Percentiles rank a stretch among this genome's conserved stretches.
Conservation (phyloP, 2,113 vertebrate genomes). For the Panthera tigris region DNA sequence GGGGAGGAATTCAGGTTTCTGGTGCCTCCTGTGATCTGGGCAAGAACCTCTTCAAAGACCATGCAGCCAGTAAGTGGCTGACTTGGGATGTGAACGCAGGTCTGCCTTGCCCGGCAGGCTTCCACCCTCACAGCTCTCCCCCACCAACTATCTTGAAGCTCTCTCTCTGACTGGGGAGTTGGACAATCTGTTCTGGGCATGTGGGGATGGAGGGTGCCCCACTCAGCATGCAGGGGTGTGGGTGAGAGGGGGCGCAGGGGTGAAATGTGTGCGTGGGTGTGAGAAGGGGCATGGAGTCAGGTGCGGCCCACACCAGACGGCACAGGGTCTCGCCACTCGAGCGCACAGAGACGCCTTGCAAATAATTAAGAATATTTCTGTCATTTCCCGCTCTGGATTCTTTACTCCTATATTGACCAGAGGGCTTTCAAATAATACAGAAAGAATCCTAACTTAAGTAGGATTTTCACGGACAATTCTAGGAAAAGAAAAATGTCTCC, state of each 20-base stretch:
- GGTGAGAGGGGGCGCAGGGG: too few relatives aligned
- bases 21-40: neutral
- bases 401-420: neutral
- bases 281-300: neutral
- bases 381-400: neutral
- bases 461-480: neutral
- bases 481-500: neutral
- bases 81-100: neutral
- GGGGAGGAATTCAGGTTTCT: neutral
- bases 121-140: neutral
- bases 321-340: neutral
- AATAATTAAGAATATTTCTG: neutral
- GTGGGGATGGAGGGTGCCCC: fast-evolving
- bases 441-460: neutral
- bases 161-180: neutral
- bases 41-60: neutral
- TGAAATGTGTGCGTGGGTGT: too few relatives aligned
- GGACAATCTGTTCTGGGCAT: neutral
- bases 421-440: neutral
- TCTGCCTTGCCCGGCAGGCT: neutral
- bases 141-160: neutral
- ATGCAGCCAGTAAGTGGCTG: neutral
- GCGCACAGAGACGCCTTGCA: neutral
- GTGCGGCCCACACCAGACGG: neutral
- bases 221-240: neutral